Conservation (phyloP, 2,113 vertebrate genomes). For the Hylia prasina region DNA sequence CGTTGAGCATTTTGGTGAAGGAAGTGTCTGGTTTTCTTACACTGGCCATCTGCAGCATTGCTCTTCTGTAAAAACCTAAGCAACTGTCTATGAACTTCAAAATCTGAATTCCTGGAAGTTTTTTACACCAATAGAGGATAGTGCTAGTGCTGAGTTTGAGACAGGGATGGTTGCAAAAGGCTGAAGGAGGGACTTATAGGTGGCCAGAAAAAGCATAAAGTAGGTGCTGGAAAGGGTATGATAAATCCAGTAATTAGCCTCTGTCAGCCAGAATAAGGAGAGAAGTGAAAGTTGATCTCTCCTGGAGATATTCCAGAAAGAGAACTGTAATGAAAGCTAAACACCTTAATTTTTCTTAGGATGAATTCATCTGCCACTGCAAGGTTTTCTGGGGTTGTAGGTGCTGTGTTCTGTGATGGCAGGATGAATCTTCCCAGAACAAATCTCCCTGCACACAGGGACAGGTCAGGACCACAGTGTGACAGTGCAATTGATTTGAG, state of each 20-base stretch:
- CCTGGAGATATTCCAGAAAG: constrained; percentile 15
- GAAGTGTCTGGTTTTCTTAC: background rate
- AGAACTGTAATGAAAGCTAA: constrained; percentile 14
- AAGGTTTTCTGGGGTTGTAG: background rate
- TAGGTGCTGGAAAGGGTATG: constrained; percentile 16
- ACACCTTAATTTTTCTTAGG: constrained; percentile 1
- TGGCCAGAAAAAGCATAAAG: background rate
- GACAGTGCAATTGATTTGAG: background rate
- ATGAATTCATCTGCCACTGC: constrained; percentile 1
- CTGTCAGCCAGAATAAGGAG: constrained; percentile 3
- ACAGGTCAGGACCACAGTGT: background rate
- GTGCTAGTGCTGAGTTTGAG: background rate
- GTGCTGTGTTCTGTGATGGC: background rate
- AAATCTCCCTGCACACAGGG: background rate
- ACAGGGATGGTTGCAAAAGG: background rate
- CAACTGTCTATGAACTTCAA: background rate
- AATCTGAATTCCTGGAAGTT: background rate
- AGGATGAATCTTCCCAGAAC: background rate
- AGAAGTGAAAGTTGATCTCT: constrained; percentile 17
- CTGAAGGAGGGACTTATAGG: background rate
- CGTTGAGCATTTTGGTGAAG: background rate
- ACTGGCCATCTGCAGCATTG: background rate
- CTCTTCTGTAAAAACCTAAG: background rate
- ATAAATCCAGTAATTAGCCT: constrained; percentile 48
- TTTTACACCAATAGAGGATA: background rate